A percentile compares a stretch with the other conserved stretches of the same genome.
These are phyloP conservation scores for Chromis chromis DNA, from an alignment of 2,797 vertebrate genomes.

Conservation along the genomic window DNA sequence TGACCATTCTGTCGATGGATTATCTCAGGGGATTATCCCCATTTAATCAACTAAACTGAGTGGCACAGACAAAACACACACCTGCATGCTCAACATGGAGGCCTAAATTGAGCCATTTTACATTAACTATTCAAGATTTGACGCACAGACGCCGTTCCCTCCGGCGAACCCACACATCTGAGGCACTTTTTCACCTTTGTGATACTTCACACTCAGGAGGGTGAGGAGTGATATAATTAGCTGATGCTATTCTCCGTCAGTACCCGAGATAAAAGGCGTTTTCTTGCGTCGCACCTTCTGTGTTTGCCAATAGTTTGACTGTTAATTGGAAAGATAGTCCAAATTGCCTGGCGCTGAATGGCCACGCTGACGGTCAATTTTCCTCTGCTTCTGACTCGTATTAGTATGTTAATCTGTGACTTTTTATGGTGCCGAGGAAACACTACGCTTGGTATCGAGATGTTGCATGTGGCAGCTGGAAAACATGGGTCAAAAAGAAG, in stretches of 20 bases:
- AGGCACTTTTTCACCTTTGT: slow-evolving; percentile 19
- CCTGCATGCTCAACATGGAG: background rate
- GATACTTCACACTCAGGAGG: slow-evolving; percentile 28
- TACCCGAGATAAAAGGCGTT: slow-evolving; percentile 37
- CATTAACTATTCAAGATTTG: slow-evolving; percentile 47
- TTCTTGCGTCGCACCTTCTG: slow-evolving; percentile 29
- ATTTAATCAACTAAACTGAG: slow-evolving; percentile 53
- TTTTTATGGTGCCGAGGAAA: slow-evolving; percentile 16
- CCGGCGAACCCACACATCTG: slow-evolving; percentile 27
- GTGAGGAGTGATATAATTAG: slow-evolving; percentile 43
- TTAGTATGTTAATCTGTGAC: slow-evolving; percentile 25
- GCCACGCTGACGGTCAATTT: slow-evolving; percentile 12
- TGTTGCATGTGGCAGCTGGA: slow-evolving; percentile 1
- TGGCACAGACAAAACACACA: slow-evolving; percentile 11
- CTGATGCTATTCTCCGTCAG: slow-evolving; percentile 26
- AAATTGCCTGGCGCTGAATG: background rate
- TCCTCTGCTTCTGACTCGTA: background rate
- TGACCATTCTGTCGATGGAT: slow-evolving; percentile 38
- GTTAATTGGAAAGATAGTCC: slow-evolving; percentile 50
- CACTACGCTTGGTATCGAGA: slow-evolving; percentile 6
- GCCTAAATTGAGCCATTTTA: slow-evolving; percentile 14
- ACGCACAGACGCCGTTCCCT: slow-evolving; percentile 12
- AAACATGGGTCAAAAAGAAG: background rate
- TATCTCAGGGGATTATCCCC: slow-evolving; percentile 51
- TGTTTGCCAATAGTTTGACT: slow-evolving; percentile 44